Evolutionary conservation across 2,113 vertebrate species (phyloP).

Genomic region (Cynocephalus volans): DNA sequence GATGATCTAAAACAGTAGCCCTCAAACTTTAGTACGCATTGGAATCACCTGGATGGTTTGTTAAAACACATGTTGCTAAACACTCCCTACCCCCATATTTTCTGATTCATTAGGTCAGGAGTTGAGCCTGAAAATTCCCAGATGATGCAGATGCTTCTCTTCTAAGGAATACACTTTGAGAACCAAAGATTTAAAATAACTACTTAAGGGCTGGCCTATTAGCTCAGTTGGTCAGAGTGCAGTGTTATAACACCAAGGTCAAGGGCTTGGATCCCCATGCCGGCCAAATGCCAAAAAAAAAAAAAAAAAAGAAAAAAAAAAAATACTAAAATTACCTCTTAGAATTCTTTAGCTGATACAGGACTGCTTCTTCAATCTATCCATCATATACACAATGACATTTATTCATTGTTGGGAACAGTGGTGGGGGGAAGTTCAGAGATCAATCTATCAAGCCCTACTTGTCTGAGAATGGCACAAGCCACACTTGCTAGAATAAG

Average conservation of each 20-base stretch:
- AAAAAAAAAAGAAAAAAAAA: too few relatives aligned
- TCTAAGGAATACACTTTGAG: neutral
- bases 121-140: neutral
- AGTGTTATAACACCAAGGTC: too few relatives aligned
- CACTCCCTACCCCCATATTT: neutral
- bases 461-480: neutral
- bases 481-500: neutral
- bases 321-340: neutral
- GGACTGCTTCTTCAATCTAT: neutral
- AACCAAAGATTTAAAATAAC: neutral
- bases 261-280: too few relatives aligned
- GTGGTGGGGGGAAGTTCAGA: neutral
- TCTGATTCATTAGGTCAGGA: neutral
- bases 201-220: neutral
- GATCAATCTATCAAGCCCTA: neutral
- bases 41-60: neutral
- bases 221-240: too few relatives aligned
- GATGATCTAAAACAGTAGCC: neutral
- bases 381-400: neutral
- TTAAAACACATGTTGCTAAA: neutral
- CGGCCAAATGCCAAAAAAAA: too few relatives aligned
- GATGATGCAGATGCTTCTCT: neutral
- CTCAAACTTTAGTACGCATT: neutral
- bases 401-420: neutral
- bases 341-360: neutral